Percentiles rank a stretch among this genome's conserved stretches.
Conservation (phyloP, 2,888 invertebrate genomes). For the Malthinus flaveolus region DNA sequence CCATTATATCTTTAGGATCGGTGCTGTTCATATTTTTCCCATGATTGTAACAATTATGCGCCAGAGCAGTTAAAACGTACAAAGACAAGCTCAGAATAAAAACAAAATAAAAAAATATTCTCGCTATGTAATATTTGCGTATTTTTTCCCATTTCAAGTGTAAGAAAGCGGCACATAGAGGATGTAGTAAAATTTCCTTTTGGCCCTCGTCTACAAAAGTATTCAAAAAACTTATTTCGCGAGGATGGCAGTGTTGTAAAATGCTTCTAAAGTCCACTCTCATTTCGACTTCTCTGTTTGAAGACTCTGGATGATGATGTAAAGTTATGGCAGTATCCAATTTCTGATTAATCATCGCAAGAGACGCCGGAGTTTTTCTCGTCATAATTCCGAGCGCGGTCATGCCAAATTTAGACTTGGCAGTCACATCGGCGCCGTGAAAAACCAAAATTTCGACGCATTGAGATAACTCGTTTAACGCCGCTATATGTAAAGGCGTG, state of each 20-base stretch:
- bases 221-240: constrained; percentile 84
- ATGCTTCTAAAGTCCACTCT: constrained; percentile 82
- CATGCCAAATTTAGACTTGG: constrained; percentile 84
- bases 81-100: constrained; percentile 80
- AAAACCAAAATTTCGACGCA: constrained; percentile 84
- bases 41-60: constrained; percentile 84
- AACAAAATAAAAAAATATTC: constrained; percentile 76
- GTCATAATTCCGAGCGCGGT: constrained; percentile 84
- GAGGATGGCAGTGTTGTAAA: constrained; percentile 78
- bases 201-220: constrained; percentile 88
- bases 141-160: constrained; percentile 91
- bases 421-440: constrained; percentile 87
- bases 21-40: constrained; percentile 66
- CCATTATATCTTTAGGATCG: constrained; percentile 69
- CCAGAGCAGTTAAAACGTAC: constrained; percentile 79
- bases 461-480: constrained; percentile 80
- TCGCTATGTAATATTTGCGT: constrained; percentile 81
- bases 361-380: constrained; percentile 82
- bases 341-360: constrained; percentile 80
- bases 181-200: constrained; percentile 84
- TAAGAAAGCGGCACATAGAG: constrained; percentile 83
- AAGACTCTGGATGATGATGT: constrained; percentile 71
- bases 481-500: constrained; percentile 83
- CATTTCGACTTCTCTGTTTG: constrained; percentile 79
- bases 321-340: constrained; percentile 79